phyloP scores from a whole-genome alignment of 2,888 invertebrate species.

The Nyleta sp. region DNA sequence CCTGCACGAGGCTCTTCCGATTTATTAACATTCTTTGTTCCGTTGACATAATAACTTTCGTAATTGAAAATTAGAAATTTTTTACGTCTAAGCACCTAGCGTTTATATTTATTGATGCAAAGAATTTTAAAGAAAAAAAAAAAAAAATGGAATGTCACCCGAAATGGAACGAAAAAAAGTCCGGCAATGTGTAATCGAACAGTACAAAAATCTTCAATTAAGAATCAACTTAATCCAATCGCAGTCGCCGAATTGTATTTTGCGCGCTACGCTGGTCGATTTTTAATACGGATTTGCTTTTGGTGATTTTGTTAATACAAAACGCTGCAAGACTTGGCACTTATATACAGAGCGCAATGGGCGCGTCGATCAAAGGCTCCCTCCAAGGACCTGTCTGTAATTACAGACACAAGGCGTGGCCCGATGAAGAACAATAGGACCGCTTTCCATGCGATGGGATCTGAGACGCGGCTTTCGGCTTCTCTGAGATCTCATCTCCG shows the following conservation, averaged over 20 bases:
- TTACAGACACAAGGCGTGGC: conserved; percentile 82
- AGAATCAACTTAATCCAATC: conserved; percentile 5
- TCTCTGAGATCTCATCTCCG: conserved; percentile 77
- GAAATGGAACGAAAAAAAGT: too few relatives aligned
- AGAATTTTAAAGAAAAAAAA: too few relatives aligned
- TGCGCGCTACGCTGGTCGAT: not conserved
- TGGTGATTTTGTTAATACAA: conserved; percentile 42
- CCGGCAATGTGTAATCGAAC: too few relatives aligned
- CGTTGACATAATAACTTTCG: too few relatives aligned
- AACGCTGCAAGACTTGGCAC: conserved; percentile 51
- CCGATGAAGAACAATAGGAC: conserved; percentile 80
- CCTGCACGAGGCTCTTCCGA: too few relatives aligned
- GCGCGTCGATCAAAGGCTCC: conserved; percentile 80
- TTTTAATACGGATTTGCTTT: conserved; percentile 33
- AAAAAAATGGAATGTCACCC: too few relatives aligned
- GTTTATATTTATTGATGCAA: too few relatives aligned
- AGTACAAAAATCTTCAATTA: conserved; percentile 5
- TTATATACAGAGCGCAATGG: conserved; percentile 64
- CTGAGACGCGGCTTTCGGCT: conserved; percentile 75
- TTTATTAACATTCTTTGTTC: too few relatives aligned
- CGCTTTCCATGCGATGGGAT: conserved; percentile 78
- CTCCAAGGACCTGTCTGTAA: conserved; percentile 80
- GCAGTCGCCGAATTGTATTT: too few relatives aligned
- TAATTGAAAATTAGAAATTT: too few relatives aligned
- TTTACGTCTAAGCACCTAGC: too few relatives aligned